phyloP scores from a whole-genome alignment of 2,113 vertebrate genomes.

The Phalacrocorax carbo region DNA sequence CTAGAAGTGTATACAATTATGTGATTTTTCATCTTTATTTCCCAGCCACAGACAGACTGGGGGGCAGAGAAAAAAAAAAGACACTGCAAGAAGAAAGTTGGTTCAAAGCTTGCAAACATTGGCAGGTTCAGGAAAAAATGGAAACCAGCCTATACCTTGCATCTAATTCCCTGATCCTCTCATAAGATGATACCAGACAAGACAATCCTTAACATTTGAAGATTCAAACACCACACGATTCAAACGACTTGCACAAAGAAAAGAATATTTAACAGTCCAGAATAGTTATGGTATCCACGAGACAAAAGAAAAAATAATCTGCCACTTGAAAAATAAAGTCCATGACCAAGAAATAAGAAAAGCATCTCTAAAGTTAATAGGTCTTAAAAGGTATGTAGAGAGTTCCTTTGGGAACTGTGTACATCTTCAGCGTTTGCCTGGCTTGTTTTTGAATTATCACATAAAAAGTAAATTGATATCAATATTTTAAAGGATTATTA shows the following conservation, averaged over 20 bases:
- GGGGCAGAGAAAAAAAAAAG: too few relatives aligned
- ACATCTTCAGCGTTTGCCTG: neutral
- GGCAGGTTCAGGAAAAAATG: neutral
- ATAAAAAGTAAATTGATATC: neutral
- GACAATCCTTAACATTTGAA: neutral
- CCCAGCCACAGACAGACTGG: neutral
- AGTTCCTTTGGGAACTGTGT: neutral
- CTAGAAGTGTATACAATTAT: neutral
- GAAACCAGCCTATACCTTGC: neutral
- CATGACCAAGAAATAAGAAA: neutral
- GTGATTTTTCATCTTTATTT: neutral
- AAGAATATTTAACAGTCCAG: neutral
- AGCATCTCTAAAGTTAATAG: neutral
- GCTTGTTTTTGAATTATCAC: neutral
- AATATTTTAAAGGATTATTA: neutral
- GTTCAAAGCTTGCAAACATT: neutral
- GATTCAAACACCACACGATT: neutral
- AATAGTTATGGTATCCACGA: neutral
- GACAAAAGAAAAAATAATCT: neutral
- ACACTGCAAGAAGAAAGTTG: neutral
- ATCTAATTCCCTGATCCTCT: neutral
- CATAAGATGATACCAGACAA: neutral
- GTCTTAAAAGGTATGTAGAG: neutral
- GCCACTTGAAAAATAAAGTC: neutral
- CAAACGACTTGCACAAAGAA: neutral